Evolutionary conservation across 2,888 invertebrate species (phyloP).

Genomic region (Cryptus viduatorius): DNA sequence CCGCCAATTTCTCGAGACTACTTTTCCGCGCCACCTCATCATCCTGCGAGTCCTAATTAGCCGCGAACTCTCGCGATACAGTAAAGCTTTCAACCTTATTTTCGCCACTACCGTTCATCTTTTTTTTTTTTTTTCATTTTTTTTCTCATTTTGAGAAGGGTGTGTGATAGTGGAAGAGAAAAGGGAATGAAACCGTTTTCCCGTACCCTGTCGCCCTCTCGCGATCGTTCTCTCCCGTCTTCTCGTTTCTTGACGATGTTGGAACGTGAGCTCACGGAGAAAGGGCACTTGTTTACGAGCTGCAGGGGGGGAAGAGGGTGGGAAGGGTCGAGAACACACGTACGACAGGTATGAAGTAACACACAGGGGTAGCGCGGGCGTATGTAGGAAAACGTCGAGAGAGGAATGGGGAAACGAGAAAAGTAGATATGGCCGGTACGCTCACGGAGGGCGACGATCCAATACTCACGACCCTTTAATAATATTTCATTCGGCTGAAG

Average conservation of each 20-base stretch:
- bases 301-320: background rate
- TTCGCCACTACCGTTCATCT: constrained; percentile 38
- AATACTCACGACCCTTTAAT: constrained; percentile 64
- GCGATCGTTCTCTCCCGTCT: background rate
- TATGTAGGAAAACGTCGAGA: background rate
- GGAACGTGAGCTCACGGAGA: constrained; percentile 8
- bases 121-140: constrained; percentile 13
- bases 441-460: constrained; percentile 54
- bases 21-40: constrained; percentile 58
- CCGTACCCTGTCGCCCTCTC: background rate
- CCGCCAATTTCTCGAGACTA: constrained; percentile 74
- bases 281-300: constrained; percentile 56
- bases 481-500: constrained; percentile 58
- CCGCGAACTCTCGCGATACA: constrained; percentile 44
- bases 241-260: constrained; percentile 20
- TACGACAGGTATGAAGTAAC: constrained; percentile 6
- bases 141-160: constrained; percentile 2
- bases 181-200: constrained; percentile 33
- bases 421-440: constrained; percentile 49
- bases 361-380: background rate
- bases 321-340: constrained; percentile 15
- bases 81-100: constrained; percentile 55
- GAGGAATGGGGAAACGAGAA: constrained; percentile 50
- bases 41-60: constrained; percentile 60
- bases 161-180: background rate